A percentile compares a stretch with the other conserved stretches of the same genome.
Conservation (phyloP, 2,113 vertebrate species). For the Hepsetus odoe region DNA sequence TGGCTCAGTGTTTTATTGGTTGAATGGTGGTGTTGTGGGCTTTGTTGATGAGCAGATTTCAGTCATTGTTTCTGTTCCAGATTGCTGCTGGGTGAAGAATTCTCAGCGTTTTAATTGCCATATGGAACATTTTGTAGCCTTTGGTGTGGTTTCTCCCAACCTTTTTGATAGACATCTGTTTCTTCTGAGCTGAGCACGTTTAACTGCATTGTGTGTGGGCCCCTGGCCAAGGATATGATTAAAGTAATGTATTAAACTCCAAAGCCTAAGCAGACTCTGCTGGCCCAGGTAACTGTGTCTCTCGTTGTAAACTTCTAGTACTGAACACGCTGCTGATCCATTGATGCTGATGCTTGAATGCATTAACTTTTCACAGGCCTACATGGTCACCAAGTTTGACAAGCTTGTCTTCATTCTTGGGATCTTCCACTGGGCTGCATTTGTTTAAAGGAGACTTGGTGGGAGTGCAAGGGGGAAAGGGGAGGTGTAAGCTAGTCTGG, state of each 20-base stretch:
- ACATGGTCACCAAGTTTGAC: not conserved
- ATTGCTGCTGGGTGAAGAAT: constrained; percentile 6
- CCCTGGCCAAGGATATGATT: constrained; percentile 39
- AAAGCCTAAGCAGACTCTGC: not conserved
- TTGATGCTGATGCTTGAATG: not conserved
- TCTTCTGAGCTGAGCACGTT: constrained; percentile 24
- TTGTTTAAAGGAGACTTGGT: constrained; percentile 32
- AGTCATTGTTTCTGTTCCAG: constrained; percentile 31
- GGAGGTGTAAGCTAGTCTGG: constrained; percentile 8
- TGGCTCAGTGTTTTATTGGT: not conserved
- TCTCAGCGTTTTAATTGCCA: constrained; percentile 27
- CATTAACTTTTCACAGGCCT: not conserved
- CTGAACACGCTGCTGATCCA: not conserved
- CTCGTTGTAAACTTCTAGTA: not conserved
- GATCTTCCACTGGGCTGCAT: constrained; percentile 17
- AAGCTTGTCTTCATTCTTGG: not conserved
- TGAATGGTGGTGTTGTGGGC: not conserved
- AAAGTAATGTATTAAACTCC: not conserved
- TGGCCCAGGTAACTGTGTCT: constrained; percentile 3
- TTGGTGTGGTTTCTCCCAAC: constrained; percentile 5
- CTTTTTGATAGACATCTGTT: constrained; percentile 41
- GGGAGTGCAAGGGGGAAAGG: not conserved
- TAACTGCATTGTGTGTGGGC: not conserved
- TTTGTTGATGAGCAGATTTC: constrained; percentile 12
- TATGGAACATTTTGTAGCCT: constrained; percentile 35